These are phyloP conservation scores for Limenitis camilla DNA, from an alignment of 2,888 invertebrate genomes.

Conservation along the genomic window DNA sequence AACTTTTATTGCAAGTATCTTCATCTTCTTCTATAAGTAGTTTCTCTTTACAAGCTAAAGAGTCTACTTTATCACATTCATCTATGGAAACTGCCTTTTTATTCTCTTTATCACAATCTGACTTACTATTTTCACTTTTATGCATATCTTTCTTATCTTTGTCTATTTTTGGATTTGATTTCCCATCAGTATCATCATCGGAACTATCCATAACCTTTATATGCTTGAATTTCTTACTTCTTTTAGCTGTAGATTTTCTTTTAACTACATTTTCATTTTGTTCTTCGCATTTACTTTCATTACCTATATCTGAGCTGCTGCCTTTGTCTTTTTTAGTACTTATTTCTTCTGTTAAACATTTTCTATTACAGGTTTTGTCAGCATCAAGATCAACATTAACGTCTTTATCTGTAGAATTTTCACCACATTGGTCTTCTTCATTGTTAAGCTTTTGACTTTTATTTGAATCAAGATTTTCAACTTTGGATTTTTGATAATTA, in stretches of 20 bases:
- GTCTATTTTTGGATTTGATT: not conserved
- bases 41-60: too few species aligned
- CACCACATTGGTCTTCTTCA: not conserved
- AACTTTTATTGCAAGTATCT: too few species aligned
- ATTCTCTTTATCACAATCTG: not conserved
- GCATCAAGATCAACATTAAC: not conserved
- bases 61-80: not conserved
- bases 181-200: conserved; percentile 23
- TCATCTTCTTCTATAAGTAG: too few species aligned
- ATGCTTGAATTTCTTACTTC: conserved; percentile 29
- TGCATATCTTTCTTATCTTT: conserved; percentile 1
- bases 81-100: not conserved
- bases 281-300: too few species aligned
- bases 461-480: not conserved
- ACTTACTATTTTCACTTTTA: not conserved
- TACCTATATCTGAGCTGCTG: not conserved
- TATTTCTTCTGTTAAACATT: not conserved
- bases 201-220: conserved; percentile 34
- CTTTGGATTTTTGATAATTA: not conserved
- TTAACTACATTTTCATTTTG: not conserved
- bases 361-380: conserved; percentile 5
- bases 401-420: conserved; percentile 1
- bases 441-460: not conserved
- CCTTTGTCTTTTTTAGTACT: not conserved
- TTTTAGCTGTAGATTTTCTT: conserved; percentile 6